Base-by-base conservation (phyloP, 2,888 invertebrate genomes). In the Corythucha ciliata region DNA sequence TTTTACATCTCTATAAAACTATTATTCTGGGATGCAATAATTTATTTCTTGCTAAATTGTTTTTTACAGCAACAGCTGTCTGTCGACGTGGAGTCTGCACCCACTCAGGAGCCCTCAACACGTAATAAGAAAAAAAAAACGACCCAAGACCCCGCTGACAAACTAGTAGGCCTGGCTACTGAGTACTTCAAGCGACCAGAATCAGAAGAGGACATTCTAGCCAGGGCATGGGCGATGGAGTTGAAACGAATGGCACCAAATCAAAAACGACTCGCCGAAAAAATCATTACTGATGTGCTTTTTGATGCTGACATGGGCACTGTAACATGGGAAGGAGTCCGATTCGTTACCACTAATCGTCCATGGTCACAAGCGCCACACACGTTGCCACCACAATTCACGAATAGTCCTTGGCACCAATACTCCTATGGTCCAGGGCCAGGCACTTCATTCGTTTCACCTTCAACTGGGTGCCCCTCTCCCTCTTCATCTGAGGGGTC, bases 381-480 rank as follows among this genome's bases (percentile, higher is more conserved):
- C 33, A 33, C 16, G 16, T 14, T 33, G 33, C 33, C 33, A 33
- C 33, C 33, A 33, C 33, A 33, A 33, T 14, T 16, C 33, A 33
- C 16, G 33, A 33, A 33, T 33, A 33, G 33, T 16, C n/a, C 33
- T 33, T 33, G 33, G 33, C 33, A 33, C 14, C 33, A n/a, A 33
- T 33, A 33, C 33, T 33, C 33, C 33, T 33, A 33, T 33, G 33
- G 33, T 33, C 33, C 33, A 33, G 33, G 33, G 14, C 33, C 33
- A 33, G 33, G 33, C 33, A 33, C 33, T 16, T 33, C 33, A 33
- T 33, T 14, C 16, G 33, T 33, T 33, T 14, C 33, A 33, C 33
- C 33, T 33, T 33, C 33, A 33, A 33, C 14, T 33, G 33, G 14
- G n/a, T 33, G 33, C 33, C 33, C 33, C 33, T 33, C 33, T 33